These are phyloP conservation scores for Germaria angustata DNA, from an alignment of 2,888 invertebrate species.

Conservation along the genomic window DNA sequence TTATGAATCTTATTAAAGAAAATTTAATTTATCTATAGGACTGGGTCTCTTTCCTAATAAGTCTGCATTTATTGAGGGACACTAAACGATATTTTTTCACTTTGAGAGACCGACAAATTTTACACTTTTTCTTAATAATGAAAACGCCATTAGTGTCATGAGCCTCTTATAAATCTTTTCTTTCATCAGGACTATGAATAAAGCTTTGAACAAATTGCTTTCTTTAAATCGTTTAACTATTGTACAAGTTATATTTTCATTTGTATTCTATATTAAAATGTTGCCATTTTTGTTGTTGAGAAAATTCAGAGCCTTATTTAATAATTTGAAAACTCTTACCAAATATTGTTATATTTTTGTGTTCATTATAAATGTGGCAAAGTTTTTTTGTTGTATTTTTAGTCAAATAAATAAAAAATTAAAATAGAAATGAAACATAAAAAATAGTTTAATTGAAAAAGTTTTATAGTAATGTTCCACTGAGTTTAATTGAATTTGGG, in stretches of 20 bases:
- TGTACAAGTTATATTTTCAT: background rate
- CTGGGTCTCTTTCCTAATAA: no score
- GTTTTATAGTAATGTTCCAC: constrained; percentile 64
- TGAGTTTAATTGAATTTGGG: constrained; percentile 67
- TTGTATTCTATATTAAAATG: background rate
- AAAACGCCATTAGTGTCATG: no score
- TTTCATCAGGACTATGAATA: no score
- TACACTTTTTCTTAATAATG: no score
- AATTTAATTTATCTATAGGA: no score
- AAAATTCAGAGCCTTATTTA: constrained; percentile 32
- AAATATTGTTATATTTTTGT: constrained; percentile 49
- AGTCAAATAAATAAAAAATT: constrained; percentile 20
- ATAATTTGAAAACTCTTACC: constrained; percentile 1
- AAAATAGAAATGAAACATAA: constrained; percentile 32
- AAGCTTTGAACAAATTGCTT: no score
- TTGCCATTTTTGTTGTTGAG: background rate
- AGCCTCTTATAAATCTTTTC: no score
- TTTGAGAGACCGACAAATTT: no score
- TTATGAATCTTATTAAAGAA: no score
- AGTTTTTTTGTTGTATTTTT: constrained; percentile 23
- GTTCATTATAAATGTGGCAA: constrained; percentile 57
- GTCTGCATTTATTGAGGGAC: no score
- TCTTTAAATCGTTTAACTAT: background rate
- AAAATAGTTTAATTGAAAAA: constrained; percentile 67
- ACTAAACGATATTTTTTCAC: no score